Evolutionary conservation across 2,888 invertebrate species (phyloP), one percentile per base, ranked within the genome.

Genomic region (Nemotelus nigrinus): DNA sequence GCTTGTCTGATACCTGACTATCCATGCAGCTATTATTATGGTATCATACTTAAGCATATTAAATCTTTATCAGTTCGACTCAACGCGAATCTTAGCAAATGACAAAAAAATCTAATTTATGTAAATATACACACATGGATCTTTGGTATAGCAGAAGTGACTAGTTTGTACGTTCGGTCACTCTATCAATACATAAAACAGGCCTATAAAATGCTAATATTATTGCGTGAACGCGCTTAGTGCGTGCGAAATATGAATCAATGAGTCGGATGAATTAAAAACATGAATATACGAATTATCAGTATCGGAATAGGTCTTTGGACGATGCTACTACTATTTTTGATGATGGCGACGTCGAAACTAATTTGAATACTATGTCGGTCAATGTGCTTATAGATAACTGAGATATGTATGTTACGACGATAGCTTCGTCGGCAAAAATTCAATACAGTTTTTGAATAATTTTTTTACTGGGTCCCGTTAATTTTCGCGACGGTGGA

Each of bases 61-160:
- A 70, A 3, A 48, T 55, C 43, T 70, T 70, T 41, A 70, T 70
- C 70, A 65, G 45, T 10, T 44, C 65, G 4, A 65, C 10, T 65
- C 10, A 7, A 65, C 8, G 53, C 53, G 55, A 55, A 53, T 68
- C 55, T 5, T 3, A 50, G 53, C 25, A 55, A 67, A 48, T 50
- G n/a, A 39, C 41, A 70, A 70, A 70, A 70, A 43, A 41, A 60
- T 60, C 41, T 70, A 70, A 70, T 70, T 70, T 70, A 70, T 70
- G 70, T 55, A 41, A 70, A 53, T 4, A 57, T 7, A n/a, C 25
- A n/a, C 57, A 7, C 25, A 25, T 25, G 25, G 25, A 25, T 25
- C 25, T 25, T 25, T 25, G 25, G 25, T 25, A 25, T 25, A 25
- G 25, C 0, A 25, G 25, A 25, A 25, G 25, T 25, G 25, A 25